These are phyloP conservation scores for Hemiprocne comata DNA, from an alignment of 2,113 vertebrate genomes.

Conservation along the genomic window DNA sequence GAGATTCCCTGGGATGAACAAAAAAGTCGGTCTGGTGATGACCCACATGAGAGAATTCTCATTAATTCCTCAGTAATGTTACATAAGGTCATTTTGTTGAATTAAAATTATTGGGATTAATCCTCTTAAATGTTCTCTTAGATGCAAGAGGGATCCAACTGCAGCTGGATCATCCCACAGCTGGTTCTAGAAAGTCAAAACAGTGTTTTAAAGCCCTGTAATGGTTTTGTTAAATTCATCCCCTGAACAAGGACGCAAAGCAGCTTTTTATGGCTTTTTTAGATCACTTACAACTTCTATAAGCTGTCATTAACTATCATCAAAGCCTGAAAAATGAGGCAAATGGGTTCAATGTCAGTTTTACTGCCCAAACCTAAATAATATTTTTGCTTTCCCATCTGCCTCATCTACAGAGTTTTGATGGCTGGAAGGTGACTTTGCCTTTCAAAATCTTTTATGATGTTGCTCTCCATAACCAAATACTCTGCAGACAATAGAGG, in stretches of 20 bases:
- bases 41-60: constrained; percentile 46
- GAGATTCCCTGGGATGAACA: background rate
- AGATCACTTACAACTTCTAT: constrained; percentile 50
- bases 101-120: constrained; percentile 71
- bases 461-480: background rate
- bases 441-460: constrained; percentile 28
- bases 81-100: constrained; percentile 35
- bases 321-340: constrained; percentile 41
- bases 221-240: constrained; percentile 54
- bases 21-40: background rate
- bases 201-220: constrained; percentile 48
- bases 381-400: constrained; percentile 58
- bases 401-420: constrained; percentile 43
- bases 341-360: constrained; percentile 62
- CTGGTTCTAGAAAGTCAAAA: constrained; percentile 51
- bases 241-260: constrained; percentile 43
- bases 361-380: constrained; percentile 57
- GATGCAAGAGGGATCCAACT: constrained; percentile 28
- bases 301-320: constrained; percentile 61
- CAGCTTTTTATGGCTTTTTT: constrained; percentile 56
- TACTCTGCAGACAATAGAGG: background rate
- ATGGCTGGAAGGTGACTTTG: constrained; percentile 60
- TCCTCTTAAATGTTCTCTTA: constrained; percentile 60
- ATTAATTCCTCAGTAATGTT: constrained; percentile 19
- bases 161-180: constrained; percentile 9